Conservation (phyloP, 2,113 vertebrate genomes). For the Mesoclemmys tuberculata region DNA sequence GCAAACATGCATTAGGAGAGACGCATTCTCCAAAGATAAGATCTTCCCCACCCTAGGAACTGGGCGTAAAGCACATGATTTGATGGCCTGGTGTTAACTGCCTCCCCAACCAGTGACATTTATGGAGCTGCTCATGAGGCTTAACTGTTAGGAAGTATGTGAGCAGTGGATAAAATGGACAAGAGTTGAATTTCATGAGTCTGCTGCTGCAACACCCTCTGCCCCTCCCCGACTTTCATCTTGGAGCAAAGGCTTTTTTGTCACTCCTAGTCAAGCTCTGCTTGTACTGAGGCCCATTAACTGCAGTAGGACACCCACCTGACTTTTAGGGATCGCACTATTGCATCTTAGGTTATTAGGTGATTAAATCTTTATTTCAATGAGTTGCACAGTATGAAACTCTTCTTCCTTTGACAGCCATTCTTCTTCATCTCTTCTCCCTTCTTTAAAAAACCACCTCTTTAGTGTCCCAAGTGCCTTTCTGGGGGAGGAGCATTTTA, state of each 20-base stretch:
- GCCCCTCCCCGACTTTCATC: accelerated
- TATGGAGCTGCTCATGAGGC: not conserved
- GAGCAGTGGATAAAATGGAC: not conserved
- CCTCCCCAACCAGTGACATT: too few species aligned
- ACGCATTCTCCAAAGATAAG: not conserved
- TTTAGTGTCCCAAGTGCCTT: not conserved
- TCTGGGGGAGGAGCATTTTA: not conserved
- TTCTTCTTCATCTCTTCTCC: not conserved
- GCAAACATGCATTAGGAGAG: not conserved
- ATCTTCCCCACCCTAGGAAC: not conserved
- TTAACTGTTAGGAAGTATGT: not conserved
- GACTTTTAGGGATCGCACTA: not conserved
- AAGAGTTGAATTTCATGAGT: accelerated
- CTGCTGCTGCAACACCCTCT: accelerated
- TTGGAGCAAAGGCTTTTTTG: not conserved
- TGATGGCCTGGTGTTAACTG: not conserved
- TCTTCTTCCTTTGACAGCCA: not conserved
- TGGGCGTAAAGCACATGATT: not conserved
- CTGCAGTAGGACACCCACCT: not conserved
- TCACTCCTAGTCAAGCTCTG: accelerated
- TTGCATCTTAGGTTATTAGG: not conserved
- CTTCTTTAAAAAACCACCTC: not conserved
- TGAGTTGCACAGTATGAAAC: not conserved
- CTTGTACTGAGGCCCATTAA: not conserved
- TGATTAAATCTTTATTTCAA: not conserved